Base-by-base conservation (phyloP, 2,888 invertebrate genomes). In the Campoplex capitator region DNA sequence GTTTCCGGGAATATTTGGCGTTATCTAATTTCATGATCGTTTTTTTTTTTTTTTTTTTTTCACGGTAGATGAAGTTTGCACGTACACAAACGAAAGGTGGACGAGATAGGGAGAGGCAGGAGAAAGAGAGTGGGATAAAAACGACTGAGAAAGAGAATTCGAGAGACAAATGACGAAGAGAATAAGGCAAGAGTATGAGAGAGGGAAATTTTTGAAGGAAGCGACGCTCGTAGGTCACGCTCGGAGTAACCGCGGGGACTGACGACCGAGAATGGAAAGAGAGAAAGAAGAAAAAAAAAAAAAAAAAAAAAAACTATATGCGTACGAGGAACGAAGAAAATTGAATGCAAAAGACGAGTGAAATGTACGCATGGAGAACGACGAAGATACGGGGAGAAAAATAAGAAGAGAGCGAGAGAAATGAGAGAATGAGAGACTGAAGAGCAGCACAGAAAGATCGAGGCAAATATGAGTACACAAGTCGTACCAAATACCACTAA, bases 21-120 rank as follows among this genome's bases (percentile, higher is more conserved):
- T 83, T 85, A 88, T 88, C 88, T 38, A 23, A 80, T 84, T 28
- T 84, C 79, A 45, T 70, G 85, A 87, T 88, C 87, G 82, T 79
- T 87, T 81, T 13, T 45, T 45, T 87, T 86, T 45, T 85, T 87
- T 81, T 13, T 45, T 45, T 87, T 86, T 45, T 85, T 88, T 87
- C 82, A 84, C 84, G 88, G 73, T 87, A 76, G 70, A 74, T 35
- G 76, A 48, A 65, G 35, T 56, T 73, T 8, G 11, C 73, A 16
- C 74, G 54, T 38, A 79, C n/a, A 76, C 51, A 51, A 7, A 73
- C 54, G 77, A 56, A 56, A 80, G 32, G 70, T 58, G 56, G 54
- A 68, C 7, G 48, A 4, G 16, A 32, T 42, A 68, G 82, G 73
- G 23, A 68, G 58, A 71, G 13, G 62, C n/a, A 42, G 56, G 56